phyloP scores from a whole-genome alignment of 2,888 invertebrate genomes.

The Tryphoninae sp. region DNA sequence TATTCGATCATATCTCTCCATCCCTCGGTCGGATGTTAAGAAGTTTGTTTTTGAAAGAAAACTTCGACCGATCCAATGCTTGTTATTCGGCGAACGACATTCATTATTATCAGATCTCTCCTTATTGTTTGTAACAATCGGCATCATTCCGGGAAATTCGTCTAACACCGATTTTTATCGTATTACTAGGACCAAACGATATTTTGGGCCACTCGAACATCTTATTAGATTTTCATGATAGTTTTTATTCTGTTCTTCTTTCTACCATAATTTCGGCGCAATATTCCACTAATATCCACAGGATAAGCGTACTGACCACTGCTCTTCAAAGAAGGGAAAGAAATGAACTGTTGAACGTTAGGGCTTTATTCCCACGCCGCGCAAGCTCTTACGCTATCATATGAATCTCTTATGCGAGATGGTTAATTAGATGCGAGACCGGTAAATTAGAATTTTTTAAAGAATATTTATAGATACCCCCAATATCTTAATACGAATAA shows the following conservation, averaged over 20 bases:
- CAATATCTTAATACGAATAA: not conserved
- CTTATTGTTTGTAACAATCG: too few species aligned
- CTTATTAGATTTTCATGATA: conserved; percentile 45
- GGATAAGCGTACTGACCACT: conserved; percentile 12
- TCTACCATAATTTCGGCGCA: conserved; percentile 7
- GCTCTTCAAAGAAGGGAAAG: conserved; percentile 5
- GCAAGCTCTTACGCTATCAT: conserved; percentile 32
- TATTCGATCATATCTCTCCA: too few species aligned
- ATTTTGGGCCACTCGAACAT: not conserved
- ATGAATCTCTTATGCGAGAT: not conserved
- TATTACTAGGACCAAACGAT: too few species aligned
- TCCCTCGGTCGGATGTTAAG: too few species aligned
- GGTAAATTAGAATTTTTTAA: conserved; percentile 5
- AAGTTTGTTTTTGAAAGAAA: too few species aligned
- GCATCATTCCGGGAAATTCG: too few species aligned
- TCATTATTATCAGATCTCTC: too few species aligned
- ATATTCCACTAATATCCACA: conserved; percentile 2
- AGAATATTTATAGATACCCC: not conserved
- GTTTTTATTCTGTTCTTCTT: conserved; percentile 8
- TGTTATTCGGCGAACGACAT: too few species aligned
- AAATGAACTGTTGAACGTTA: conserved; percentile 16
- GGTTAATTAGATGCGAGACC: too few species aligned
- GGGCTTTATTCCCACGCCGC: not conserved
- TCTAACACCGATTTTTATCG: too few species aligned
- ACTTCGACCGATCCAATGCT: too few species aligned